Conservation (phyloP, 2,797 vertebrate species). For the Phoeniculus purpureus region DNA sequence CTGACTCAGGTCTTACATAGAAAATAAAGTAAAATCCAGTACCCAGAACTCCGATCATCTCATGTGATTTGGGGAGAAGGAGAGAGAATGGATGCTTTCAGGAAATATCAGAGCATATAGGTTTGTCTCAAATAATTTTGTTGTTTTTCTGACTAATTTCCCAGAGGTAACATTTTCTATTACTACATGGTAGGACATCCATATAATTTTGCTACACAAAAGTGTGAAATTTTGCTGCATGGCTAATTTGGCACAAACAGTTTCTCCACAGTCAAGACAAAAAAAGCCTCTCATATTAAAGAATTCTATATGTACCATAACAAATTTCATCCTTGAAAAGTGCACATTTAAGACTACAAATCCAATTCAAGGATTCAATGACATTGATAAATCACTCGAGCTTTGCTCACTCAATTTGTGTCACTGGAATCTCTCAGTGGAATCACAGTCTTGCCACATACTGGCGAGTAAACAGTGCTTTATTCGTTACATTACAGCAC, state of each 20-base stretch:
- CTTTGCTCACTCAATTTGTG: conserved; percentile 59
- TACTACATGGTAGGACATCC: conserved; percentile 9
- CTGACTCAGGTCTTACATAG: neutral
- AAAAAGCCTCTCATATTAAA: neutral
- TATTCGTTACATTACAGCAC: conserved; percentile 16
- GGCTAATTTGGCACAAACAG: conserved; percentile 39
- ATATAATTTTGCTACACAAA: conserved; percentile 16
- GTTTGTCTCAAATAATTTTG: neutral
- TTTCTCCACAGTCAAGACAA: neutral
- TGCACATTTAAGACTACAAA: conserved; percentile 47
- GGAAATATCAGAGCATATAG: neutral
- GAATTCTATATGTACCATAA: conserved; percentile 36
- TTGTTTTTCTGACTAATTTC: neutral
- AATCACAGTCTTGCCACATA: conserved; percentile 30
- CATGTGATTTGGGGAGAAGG: neutral
- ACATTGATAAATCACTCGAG: conserved; percentile 66
- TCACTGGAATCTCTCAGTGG: conserved; percentile 29
- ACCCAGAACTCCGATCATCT: neutral
- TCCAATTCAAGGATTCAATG: conserved; percentile 54
- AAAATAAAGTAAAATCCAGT: neutral
- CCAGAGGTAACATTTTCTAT: conserved; percentile 39
- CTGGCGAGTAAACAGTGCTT: neutral
- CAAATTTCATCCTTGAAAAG: conserved; percentile 47
- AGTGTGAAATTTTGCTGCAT: neutral
- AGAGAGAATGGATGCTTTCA: neutral